These are phyloP conservation scores for Pseudococcus longispinus DNA, from an alignment of 2,888 invertebrate genomes.

Conservation along the genomic window DNA sequence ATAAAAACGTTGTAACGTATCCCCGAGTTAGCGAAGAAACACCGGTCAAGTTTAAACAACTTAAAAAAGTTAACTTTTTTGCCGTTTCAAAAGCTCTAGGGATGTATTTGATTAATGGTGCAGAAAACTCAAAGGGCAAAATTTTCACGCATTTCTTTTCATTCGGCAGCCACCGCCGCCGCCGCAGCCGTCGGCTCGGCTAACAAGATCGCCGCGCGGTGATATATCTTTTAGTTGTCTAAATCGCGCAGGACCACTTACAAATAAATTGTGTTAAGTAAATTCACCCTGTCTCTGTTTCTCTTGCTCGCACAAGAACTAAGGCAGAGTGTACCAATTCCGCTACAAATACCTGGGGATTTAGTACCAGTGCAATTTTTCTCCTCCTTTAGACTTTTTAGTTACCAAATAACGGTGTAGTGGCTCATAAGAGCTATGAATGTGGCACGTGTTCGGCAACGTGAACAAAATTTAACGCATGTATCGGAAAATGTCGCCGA, in stretches of 20 bases:
- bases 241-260: conserved; percentile 3
- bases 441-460: not conserved
- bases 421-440: not conserved
- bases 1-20: not conserved
- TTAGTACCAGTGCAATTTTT: not conserved
- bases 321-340: not conserved
- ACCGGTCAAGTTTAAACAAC: conserved; percentile 35
- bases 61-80: conserved; percentile 38
- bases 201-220: conserved; percentile 26
- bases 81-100: conserved; percentile 45
- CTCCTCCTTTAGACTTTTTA: not conserved
- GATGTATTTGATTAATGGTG: conserved; percentile 50
- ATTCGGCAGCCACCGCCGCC: not conserved
- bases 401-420: too few relatives aligned
- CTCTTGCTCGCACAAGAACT: not conserved
- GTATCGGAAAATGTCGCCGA: not conserved
- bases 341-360: not conserved
- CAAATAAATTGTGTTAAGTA: conserved; percentile 25
- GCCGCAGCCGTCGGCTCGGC: not conserved
- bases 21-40: conserved; percentile 2
- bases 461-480: not conserved
- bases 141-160: conserved; percentile 17
- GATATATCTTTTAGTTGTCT: conserved; percentile 35
- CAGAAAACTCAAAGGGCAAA: conserved; percentile 48
- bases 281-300: not conserved